Base-by-base conservation (phyloP, 2,797 vertebrate genomes). In the Hipposideros larvatus region DNA sequence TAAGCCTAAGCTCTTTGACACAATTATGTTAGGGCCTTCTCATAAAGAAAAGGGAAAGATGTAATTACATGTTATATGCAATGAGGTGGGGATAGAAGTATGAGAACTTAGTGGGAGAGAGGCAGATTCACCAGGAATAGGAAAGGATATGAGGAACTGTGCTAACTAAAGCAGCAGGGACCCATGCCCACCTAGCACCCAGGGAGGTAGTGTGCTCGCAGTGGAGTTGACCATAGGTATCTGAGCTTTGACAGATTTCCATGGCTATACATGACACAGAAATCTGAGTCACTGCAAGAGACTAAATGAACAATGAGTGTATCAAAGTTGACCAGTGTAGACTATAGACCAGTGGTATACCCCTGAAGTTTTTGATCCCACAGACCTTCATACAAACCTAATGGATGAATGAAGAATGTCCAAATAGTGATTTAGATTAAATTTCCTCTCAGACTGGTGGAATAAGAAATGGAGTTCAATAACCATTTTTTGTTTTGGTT, bases 41-140 rank as follows among this genome's bases (percentile, higher is more conserved):
- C 41, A 75, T 63, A 77, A 95, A 65, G 28, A 21, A 16, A 87
- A 92, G 55, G 37, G 21, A 83, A 94, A 92, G n/a, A 68, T 7
- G 14, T 87, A 74, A 79, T 22, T 80, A 26, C n/a, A 34, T 83
- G 91, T 86, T 91, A 59, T 31, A 43, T 77, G 19, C 22, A 26
- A 73, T 63, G 57, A 63, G 7, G 31, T 31, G 11, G 59, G 13
- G 46, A 59, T 31, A 74, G 21, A 84, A 85, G 41, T 34, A 75
- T 34, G 90, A 79, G 19, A 57, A 16, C 8, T 93, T 74, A 22
- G 4, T 37, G 6, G 43, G 7, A 92, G 34, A 91, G 41, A 48
- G 83, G 24, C 18, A 51, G 34, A 61, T 89, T 87, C 59, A 59
- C 16, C 41, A 74, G 61, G 18, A 83, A 55, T 53, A 31, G 26